A percentile compares a stretch with the other conserved stretches of the same genome.
phyloP scores from a whole-genome alignment of 2,113 vertebrate genomes.

The Gymnarchus niloticus region DNA sequence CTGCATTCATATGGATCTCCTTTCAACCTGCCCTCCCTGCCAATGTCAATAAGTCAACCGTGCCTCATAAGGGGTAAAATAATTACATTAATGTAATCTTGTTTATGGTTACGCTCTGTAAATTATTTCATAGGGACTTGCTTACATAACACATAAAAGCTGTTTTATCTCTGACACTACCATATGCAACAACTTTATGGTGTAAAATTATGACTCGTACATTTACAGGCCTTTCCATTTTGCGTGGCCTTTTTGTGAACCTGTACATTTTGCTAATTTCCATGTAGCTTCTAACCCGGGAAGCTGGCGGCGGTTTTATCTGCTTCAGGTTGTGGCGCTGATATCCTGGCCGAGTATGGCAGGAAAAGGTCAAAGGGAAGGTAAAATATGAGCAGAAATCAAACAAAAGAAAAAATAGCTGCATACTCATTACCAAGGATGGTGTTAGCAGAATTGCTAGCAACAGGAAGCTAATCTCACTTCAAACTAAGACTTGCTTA shows the following conservation, averaged over 20 bases:
- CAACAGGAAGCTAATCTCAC: no score
- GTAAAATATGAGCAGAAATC: background rate
- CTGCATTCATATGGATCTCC: background rate
- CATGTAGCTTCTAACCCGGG: conserved; percentile 48
- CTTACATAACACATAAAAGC: conserved; percentile 35
- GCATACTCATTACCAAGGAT: background rate
- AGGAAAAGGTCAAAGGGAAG: background rate
- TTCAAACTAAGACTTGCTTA: background rate
- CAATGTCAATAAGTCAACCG: conserved; percentile 29
- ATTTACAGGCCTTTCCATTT: conserved; percentile 53
- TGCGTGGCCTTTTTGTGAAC: conserved; percentile 46
- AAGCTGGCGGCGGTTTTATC: conserved; percentile 46
- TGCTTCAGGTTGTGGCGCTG: conserved; percentile 9
- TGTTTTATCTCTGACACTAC: conserved; percentile 39
- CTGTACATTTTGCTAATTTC: conserved; percentile 61
- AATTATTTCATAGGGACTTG: conserved; percentile 42
- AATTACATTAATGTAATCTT: conserved; percentile 49
- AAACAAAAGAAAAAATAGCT: background rate
- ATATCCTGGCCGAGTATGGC: background rate
- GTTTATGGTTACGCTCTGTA: conserved; percentile 39
- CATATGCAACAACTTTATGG: conserved; percentile 45
- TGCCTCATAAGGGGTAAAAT: conserved; percentile 45
- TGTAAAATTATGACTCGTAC: conserved; percentile 52
- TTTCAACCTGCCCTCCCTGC: conserved; percentile 22
- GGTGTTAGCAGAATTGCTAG: background rate